Evolutionary conservation across 2,888 invertebrate genomes (phyloP), one percentile per base, ranked within the genome.

Genomic region (Pseudococcus longispinus): DNA sequence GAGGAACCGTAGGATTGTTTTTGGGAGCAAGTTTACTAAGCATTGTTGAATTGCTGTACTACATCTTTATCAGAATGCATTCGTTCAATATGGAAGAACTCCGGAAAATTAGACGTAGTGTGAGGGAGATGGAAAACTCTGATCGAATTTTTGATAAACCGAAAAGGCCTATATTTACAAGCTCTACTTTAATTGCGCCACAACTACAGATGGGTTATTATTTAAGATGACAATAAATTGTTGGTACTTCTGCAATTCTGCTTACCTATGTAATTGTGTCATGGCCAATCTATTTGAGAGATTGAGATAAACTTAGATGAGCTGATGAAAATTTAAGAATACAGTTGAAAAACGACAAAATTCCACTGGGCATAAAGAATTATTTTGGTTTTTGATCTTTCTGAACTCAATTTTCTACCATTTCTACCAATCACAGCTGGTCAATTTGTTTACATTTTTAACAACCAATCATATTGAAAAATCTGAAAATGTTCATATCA

Each of bases 1-100:
- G 96, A 15, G 95, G 95, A 37, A 95, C 95, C 90, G 95, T 94
- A 0, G 95, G 95, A 0, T 91, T 96, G 2, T 95, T 95, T 90
- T 92, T 95, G 8, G 96, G 96, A 70, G 95, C 95, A 89, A 95
- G 95, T 89, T 93, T 95, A 0, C 91, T 96, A 60, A 95, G 95
- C 88, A 93, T 95, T 89, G 93, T 94, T 89, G 96, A 96, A 90
- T 93, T 96, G 42, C 89, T 95, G 1, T 95, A 95, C 89, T 95
- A 88, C 80, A 88, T 89, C 37, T 87, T 88, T 46, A 83, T 89
- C n/a, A 87, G 89, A 85, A 87, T 87, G 44, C 83, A 85, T 60
- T 87, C 86, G n/a, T 83, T 87, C n/a, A 9, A 83, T 65, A 9
- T 8, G 15, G 82, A 80, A 26, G 51, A 86, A n/a, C 23, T 86